These are phyloP conservation scores for Mayetiola destructor DNA, from an alignment of 2,888 invertebrate species.

Conservation along the genomic window DNA sequence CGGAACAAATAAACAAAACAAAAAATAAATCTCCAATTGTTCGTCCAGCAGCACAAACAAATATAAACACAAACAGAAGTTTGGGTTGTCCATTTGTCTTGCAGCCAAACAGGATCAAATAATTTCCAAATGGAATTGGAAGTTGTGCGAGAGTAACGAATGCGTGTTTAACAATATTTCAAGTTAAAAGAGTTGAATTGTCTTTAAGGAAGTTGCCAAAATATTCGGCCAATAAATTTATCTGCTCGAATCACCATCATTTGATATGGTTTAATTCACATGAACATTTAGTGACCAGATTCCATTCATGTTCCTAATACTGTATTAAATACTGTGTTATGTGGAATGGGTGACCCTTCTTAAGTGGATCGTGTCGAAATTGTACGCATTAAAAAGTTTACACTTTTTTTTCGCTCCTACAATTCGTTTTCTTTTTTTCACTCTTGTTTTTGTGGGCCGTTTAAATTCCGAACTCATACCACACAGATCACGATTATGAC, in stretches of 20 bases:
- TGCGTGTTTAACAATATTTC: too few species aligned
- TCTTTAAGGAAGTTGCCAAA: background rate
- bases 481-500: too few species aligned
- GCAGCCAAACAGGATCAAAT: background rate
- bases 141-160: too few species aligned
- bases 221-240: slow-evolving; percentile 9
- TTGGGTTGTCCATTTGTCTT: background rate
- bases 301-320: background rate
- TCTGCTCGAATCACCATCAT: slow-evolving; percentile 13
- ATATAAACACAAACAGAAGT: background rate
- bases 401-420: too few species aligned
- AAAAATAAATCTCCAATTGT: too few species aligned
- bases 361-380: background rate
- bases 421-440: too few species aligned
- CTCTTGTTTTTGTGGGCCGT: too few species aligned
- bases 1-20: background rate
- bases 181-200: too few species aligned
- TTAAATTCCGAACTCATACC: too few species aligned
- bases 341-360: background rate
- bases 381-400: background rate
- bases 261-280: slow-evolving; percentile 12
- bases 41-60: slow-evolving; percentile 6
- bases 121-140: slow-evolving; percentile 1
- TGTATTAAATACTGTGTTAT: background rate
- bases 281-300: background rate